Evolutionary conservation across 2,888 invertebrate species (phyloP), one percentile per base, ranked within the genome.

Genomic region (Megastigmus dorsalis): DNA sequence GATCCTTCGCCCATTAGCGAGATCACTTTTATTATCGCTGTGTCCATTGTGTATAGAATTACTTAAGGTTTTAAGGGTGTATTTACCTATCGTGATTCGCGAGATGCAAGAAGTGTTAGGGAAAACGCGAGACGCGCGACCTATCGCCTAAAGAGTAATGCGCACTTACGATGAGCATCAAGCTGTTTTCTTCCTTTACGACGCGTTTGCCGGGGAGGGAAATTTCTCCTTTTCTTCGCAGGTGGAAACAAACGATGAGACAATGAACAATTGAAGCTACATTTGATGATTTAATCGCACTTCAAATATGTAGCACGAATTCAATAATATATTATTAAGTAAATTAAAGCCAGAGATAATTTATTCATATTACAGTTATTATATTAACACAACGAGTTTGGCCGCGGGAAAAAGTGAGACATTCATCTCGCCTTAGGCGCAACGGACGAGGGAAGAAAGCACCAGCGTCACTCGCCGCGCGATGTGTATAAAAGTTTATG

Each of bases 1-100:
- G 59, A 26, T 65, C 59, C 63, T 69, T 74, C 33, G 36, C 70
- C 45, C 43, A 4, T 52, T 41, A 57, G 65, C 41, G 38, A 38
- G 20, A 45, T 57, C 38, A 57, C 30, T 57, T 65, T 71, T 63
- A 71, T 55, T 55, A 20, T 52, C 48, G 48, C 43, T 59, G 33
- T 59, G 18, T 66, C 52, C 59, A 52, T 36, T 26, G 15, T 48
- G 55, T 63, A 63, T 38, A 71, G 55, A 48, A 33, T 7, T 9
- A 23, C 15, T 36, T 45, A 48, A 63, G 20, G 30, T 48, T 55
- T 26, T 26, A 45, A 54, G 45, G 13, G n/a, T 20, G 36, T 26
- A 26, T n/a, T n/a, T n/a, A n/a, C n/a, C n/a, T n/a, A n/a, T n/a
- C 54, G 36, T 20, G 38, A 55, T 45, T 26, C 10, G 18, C 1